Base-by-base conservation (phyloP, 2,113 vertebrate genomes). In the Neopipo cinnamomea region DNA sequence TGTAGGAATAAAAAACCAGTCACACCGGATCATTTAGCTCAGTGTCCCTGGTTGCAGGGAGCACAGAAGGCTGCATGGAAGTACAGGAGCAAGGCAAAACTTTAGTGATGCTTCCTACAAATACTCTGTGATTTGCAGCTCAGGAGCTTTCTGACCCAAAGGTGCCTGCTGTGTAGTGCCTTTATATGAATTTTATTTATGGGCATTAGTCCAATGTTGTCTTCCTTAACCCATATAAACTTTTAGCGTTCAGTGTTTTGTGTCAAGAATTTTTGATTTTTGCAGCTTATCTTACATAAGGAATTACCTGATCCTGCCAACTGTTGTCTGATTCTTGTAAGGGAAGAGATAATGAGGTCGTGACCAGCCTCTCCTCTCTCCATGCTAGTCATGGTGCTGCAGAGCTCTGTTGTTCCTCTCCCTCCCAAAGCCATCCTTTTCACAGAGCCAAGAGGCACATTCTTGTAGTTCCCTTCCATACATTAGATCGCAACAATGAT, bases 11-110 rank as follows among this genome's bases (percentile, higher is more conserved):
- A 33, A 28, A 46, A 42, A 44, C 8, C 11, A 15, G 49, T 68
- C 24, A 24, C 39, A n/a, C 6, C 33, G 41, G 21, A 25, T 77
- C 9, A 0, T 58, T 78, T 33, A 73, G 24, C 25, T 41, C n/a
- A 7, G 53, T n/a, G 14, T 42, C 22, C 8, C 1, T 0, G 0
- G 2, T 20, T 39, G 44, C n/a, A 58, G 58, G 53, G 41, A 41
- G 30, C 44, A 83, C 30, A 27, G 52, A 21, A 72, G 23, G 30
- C 41, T 61, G 30, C 44, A 5, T 27, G 62, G 58, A 59, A n/a
- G 44, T 46, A 21, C 8, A 59, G 56, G 39, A 80, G 31, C 28
- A 66, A 63, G 37, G 37, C 46, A 58, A 41, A 89, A 58, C 15
- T 11, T 8, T 49, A 4, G 33, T 46, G 59, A 9, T 58, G 4